These are phyloP conservation scores for Calliopsis andreniformis DNA, from an alignment of 1,140 invertebrate species.

Conservation along the genomic window DNA sequence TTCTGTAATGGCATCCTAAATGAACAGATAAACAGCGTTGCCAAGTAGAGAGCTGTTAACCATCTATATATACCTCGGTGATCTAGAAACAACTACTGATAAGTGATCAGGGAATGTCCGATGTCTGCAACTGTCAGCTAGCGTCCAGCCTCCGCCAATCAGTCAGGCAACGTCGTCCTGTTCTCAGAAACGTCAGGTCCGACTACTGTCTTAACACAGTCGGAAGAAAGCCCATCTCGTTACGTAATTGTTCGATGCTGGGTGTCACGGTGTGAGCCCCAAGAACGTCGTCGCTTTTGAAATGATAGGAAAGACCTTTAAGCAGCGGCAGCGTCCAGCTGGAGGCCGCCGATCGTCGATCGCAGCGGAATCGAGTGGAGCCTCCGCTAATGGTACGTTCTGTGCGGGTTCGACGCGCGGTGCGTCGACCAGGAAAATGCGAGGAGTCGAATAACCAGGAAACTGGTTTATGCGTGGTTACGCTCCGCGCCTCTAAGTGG, in stretches of 20 bases:
- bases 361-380: conserved; percentile 62
- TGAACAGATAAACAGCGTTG: too few species aligned
- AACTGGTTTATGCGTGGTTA: conserved; percentile 79
- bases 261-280: conserved; percentile 19
- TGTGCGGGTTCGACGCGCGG: conserved; percentile 67
- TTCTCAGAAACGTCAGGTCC: conserved; percentile 8
- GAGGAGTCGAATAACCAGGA: conserved; percentile 77
- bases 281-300: conserved; percentile 39
- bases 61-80: too few species aligned
- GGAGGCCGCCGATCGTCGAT: conserved; percentile 55
- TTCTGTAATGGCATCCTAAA: too few species aligned
- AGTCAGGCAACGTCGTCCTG: conserved; percentile 47
- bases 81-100: too few species aligned
- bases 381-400: conserved; percentile 74
- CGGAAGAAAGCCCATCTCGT: conserved; percentile 30
- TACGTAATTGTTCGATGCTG: conserved; percentile 62
- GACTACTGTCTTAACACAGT: too few species aligned
- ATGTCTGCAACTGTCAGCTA: too few species aligned
- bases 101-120: too few species aligned
- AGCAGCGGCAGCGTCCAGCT: conserved; percentile 28
- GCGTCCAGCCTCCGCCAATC: too few species aligned
- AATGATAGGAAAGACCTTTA: conserved; percentile 54
- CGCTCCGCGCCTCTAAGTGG: conserved; percentile 67
- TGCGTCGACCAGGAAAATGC: conserved; percentile 75
- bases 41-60: too few species aligned